Evolutionary conservation across 2,797 vertebrate species (phyloP).

Genomic region (Argya squamiceps): DNA sequence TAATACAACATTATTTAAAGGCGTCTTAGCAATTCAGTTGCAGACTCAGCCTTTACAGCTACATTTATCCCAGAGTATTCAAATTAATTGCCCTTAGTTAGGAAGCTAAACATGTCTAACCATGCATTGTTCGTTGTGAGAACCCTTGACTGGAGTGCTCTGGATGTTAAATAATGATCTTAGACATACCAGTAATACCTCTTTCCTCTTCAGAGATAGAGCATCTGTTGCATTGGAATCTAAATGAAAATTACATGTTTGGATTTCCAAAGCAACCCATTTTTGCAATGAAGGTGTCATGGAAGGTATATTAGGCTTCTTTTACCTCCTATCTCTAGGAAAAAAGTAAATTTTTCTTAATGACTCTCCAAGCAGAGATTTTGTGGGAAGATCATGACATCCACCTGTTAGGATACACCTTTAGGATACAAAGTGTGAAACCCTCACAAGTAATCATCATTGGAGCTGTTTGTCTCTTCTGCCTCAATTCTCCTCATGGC

Average conservation of each 20-base stretch:
- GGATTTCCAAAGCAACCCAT: background rate
- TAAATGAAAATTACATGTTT: background rate
- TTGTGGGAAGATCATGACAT: background rate
- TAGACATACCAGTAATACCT: background rate
- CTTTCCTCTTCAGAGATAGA: background rate
- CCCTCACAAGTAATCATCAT: rapidly evolving
- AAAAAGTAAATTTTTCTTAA: background rate
- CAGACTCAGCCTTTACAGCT: background rate
- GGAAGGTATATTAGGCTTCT: background rate
- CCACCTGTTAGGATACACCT: background rate
- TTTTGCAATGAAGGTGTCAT: background rate
- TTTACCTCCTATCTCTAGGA: background rate
- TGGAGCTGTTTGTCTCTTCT: background rate
- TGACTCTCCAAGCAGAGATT: background rate
- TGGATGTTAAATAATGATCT: background rate
- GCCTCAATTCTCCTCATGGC: background rate
- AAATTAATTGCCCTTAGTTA: background rate
- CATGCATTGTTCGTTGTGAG: background rate
- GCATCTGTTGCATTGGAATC: background rate
- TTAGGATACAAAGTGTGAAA: background rate
- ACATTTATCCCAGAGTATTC: background rate
- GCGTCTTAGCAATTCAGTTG: background rate
- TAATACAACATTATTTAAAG: background rate
- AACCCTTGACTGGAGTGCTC: background rate
- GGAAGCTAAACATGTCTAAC: background rate